Evolutionary conservation across 2,113 vertebrate genomes (phyloP), one percentile per base, ranked within the genome.

Genomic region (Oxygymnocypris stewartii): DNA sequence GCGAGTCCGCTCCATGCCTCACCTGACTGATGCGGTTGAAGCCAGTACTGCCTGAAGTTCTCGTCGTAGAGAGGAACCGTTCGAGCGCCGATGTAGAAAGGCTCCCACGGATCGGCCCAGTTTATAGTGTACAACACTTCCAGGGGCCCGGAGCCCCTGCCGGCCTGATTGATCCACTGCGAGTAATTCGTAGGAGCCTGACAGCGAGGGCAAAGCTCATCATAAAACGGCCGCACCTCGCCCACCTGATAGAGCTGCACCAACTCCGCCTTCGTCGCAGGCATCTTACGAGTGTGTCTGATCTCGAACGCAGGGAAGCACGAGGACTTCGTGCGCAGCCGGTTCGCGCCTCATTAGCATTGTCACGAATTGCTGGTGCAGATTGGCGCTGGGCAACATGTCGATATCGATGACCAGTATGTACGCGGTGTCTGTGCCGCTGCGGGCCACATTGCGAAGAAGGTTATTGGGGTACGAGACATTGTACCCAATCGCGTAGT

Each of bases 1-100:
- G 31, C n/a, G 25, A 14, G 63, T 65, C 63, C 61, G n/a, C n/a
- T n/a, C n/a, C n/a, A n/a, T n/a, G 0, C 6, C 47, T 79, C 31
- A 97, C 97, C 96, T 98, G 97, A 88, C 97, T 97, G 92, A 98
- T 97, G 0, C 97, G 94, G 89, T 97, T 98, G 92, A 97, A 97
- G 89, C 97, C 97, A n/a, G 0, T 98, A 98, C 86, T 98, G 97
- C 90, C 95, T 96, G 93, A 98, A 98, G 89, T 89, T 95, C 90
- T 97, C 96, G 0, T 98, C 96, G 6, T 96, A 98, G 47, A 94
- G 91, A 1, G 97, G 96, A 75, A 95, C 96, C 0, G 93, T 91
- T 80, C 87, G 93, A 13, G 94, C 92, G 1, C 96, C 96, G 6
- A 98, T 95, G 86, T 97, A 98, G 92, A 98, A 97, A 0, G 97